phyloP scores from a whole-genome alignment of 2,888 invertebrate species.

The Tuta absoluta region DNA sequence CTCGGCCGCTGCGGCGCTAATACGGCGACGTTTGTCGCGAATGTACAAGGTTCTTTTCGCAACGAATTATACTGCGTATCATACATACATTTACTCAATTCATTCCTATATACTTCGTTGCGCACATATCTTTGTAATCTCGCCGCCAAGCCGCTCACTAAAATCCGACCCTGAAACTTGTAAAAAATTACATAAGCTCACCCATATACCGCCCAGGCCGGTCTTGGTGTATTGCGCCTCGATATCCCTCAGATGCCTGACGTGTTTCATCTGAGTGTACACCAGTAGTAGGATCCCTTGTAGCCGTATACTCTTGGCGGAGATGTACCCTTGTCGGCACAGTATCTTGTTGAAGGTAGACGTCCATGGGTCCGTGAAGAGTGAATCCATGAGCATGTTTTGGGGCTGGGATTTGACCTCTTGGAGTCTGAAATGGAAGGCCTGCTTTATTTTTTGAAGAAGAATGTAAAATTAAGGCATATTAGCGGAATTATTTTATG shows the following conservation, averaged over 20 bases:
- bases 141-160: too few species aligned
- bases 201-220: conserved; percentile 96
- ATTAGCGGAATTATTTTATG: too few species aligned
- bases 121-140: too few species aligned
- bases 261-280: conserved; percentile 89
- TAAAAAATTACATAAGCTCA: conserved; percentile 66
- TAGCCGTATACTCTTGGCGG: conserved; percentile 89
- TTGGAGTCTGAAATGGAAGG: conserved; percentile 84
- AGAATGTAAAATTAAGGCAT: not conserved
- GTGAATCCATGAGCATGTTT: conserved; percentile 89
- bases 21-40: too few species aligned
- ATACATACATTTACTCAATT: too few species aligned
- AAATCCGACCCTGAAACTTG: not conserved
- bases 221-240: conserved; percentile 94
- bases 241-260: conserved; percentile 90
- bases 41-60: too few species aligned
- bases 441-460: not conserved
- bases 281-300: conserved; percentile 91
- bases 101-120: too few species aligned
- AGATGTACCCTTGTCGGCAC: conserved; percentile 86
- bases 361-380: conserved; percentile 94
- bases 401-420: conserved; percentile 95
- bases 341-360: conserved; percentile 86
- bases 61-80: too few species aligned
- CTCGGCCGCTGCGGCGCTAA: too few species aligned